Base-by-base conservation (phyloP, 2,888 invertebrate genomes). In the Drosophila nr. medialis region DNA sequence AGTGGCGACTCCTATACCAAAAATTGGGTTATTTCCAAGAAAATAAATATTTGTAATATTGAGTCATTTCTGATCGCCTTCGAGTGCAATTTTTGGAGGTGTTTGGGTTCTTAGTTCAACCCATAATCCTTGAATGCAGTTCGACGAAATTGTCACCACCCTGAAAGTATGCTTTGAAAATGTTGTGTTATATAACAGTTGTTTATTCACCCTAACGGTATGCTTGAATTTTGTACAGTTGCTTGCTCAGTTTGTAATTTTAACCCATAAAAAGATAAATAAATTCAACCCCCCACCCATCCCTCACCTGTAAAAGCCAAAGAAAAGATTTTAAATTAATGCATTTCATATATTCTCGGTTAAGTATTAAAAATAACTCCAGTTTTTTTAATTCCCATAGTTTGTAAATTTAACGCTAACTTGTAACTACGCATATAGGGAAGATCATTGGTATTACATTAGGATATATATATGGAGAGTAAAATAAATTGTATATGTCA, bases 401-500 rank as follows among this genome's bases (percentile, higher is more conserved):
- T 36, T 51, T 51, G 21, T 60, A 60, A 60, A 60, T 36, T 60
- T n/a, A 36, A 29, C n/a, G 24, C 60, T 36, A 51, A 21, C 29
- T 30, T 30, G 29, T 56, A 36, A 36, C 36, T 51, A n/a, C 51
- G 29, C 15, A 65, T 42, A 65, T 51, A 51, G 56, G 56, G 56
- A 56, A 56, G 29, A 40, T 42, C 30, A 56, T 56, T 42, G 42
- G 32, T 65, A 13, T 51, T 34, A 42, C 24, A 51, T 65, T 51
- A 65, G 34, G 42, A 66, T 63, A 61, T 58, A 34, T 34, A 58
- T 24, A 58, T 36, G 49, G 34, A 59, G 27, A 34, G 49, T 69
- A 55, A 69, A 21, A 49, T 49, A 36, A 8, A 51, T 65, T 51
- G 55, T 59, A 38, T 55, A 45, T 15, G 70, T 54, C n/a, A 65